These are phyloP conservation scores for Petrolisthes manimaculis DNA, from an alignment of 2,888 invertebrate genomes.

Conservation along the genomic window DNA sequence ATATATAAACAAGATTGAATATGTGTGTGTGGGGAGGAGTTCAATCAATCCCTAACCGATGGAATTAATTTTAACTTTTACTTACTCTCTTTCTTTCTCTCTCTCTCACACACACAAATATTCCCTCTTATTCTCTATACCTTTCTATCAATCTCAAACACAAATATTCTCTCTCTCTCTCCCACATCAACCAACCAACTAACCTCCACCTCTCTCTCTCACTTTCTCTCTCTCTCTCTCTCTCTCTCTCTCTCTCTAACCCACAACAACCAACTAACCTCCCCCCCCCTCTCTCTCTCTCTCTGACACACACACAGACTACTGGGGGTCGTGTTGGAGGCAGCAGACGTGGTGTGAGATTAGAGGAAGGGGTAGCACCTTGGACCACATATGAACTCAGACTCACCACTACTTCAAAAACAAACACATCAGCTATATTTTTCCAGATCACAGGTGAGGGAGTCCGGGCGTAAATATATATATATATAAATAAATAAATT, in stretches of 20 bases:
- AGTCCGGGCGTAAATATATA: conserved; percentile 2
- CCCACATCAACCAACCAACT: too few species aligned
- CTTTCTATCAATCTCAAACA: not conserved
- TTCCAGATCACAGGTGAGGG: conserved; percentile 49
- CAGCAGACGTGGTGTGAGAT: conserved; percentile 41
- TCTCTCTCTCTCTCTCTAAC: too few species aligned
- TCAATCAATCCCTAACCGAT: too few species aligned
- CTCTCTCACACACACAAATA: not conserved
- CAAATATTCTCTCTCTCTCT: not conserved
- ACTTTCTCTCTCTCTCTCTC: not conserved
- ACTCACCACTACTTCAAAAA: conserved; percentile 36
- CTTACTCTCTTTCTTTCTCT: not conserved
- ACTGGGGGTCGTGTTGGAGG: conserved; percentile 48
- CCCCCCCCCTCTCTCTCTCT: not conserved
- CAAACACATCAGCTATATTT: conserved; percentile 52
- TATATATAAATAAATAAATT: not conserved
- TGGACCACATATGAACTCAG: conserved; percentile 48
- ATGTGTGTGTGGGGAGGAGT: too few species aligned
- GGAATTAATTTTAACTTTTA: too few species aligned
- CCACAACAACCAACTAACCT: not conserved
- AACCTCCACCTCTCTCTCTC: conserved; percentile 5
- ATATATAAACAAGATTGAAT: too few species aligned
- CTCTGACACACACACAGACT: not conserved
- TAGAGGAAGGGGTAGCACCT: conserved; percentile 47
- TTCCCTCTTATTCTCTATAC: not conserved